Evolutionary conservation across 2,888 invertebrate species (phyloP).

Genomic region (Thera britannica): DNA sequence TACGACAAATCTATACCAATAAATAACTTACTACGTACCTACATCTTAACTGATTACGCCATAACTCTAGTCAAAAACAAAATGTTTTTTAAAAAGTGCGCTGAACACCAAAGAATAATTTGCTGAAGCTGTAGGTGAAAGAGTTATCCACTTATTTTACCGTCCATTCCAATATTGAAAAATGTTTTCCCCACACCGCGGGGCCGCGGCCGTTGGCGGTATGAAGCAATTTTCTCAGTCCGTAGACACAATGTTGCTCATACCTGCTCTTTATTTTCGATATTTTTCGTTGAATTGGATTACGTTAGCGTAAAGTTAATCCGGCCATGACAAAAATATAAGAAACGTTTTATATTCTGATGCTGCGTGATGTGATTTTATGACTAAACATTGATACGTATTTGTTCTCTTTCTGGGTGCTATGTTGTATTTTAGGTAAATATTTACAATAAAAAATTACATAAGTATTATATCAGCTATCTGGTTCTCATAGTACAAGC

Average conservation of each 20-base stretch:
- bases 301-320: background rate
- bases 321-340: background rate
- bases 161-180: constrained; percentile 41
- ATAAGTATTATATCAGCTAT: too few relatives aligned
- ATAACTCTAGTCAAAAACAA: background rate
- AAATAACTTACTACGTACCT: too few relatives aligned
- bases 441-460: too few relatives aligned
- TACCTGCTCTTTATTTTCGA: background rate
- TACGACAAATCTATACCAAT: too few relatives aligned
- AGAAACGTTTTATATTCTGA: background rate
- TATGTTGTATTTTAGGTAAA: too few relatives aligned
- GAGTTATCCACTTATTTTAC: constrained; percentile 5
- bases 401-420: too few relatives aligned
- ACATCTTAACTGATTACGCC: too few relatives aligned
- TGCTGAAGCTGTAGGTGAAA: constrained; percentile 4
- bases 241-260: constrained; percentile 8
- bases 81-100: background rate
- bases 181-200: constrained; percentile 25
- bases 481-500: too few relatives aligned
- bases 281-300: background rate
- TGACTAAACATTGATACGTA: too few relatives aligned
- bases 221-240: constrained; percentile 16
- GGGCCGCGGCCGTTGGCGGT: background rate
- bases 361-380: background rate
- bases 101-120: background rate